phyloP scores from a whole-genome alignment of 2,113 vertebrate genomes.

The Octodon degus region DNA sequence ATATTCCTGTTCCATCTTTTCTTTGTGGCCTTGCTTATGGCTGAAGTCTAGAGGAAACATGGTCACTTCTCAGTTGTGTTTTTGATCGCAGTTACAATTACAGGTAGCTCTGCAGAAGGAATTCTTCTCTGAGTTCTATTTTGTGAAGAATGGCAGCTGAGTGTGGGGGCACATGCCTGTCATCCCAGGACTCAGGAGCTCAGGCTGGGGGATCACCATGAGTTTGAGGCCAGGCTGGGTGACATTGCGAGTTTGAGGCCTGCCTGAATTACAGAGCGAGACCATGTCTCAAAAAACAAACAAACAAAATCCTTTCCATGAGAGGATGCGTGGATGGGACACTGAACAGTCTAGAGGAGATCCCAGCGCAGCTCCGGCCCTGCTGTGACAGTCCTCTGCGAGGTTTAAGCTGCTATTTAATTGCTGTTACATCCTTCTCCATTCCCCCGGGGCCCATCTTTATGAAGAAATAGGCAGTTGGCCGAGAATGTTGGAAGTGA shows the following conservation, averaged over 20 bases:
- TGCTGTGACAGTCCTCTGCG: constrained; percentile 55
- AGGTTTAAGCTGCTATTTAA: constrained; percentile 82
- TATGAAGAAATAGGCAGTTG: constrained; percentile 84
- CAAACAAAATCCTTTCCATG: neutral
- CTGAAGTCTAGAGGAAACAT: neutral
- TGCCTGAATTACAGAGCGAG: neutral
- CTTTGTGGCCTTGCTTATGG: neutral
- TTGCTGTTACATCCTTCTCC: constrained; percentile 77
- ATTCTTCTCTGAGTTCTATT: neutral
- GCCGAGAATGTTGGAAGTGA: constrained; percentile 83
- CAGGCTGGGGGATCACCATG: neutral
- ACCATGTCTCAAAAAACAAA: neutral
- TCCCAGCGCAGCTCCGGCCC: constrained; percentile 38
- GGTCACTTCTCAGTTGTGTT: neutral
- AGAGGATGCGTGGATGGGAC: neutral
- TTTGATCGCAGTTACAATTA: neutral
- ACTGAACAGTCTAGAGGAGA: neutral
- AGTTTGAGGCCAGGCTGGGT: neutral
- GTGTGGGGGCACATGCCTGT: neutral
- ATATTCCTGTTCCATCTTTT: neutral
- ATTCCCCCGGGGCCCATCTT: constrained; percentile 81
- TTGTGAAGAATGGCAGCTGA: neutral
- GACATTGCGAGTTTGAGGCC: neutral
- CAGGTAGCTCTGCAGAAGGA: neutral
- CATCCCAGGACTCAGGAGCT: neutral